Base-by-base conservation (phyloP, 92 coral and sea anemone genomes). In the Ricordea florida region DNA sequence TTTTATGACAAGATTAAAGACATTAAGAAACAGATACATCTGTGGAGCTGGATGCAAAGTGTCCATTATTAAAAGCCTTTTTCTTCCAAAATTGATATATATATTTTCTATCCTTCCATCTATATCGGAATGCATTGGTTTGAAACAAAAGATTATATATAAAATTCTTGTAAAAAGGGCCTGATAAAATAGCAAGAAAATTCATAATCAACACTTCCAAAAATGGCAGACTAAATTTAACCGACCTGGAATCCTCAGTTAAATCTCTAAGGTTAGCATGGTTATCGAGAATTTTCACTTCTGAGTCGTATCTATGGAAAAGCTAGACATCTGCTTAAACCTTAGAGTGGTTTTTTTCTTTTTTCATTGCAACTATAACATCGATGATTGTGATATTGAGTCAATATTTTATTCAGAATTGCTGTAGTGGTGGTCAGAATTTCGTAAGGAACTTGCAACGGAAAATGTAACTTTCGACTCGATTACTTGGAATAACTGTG, bases 1-100 rank as follows among this genome's bases (percentile, higher is more conserved):
- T 16, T 41, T 29, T 72, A 72, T 40, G 79, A 72, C 29, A 57
- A 72, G 41, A 6, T 56, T 23, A 42, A 72, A 27, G 58, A 72
- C 31, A 40, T 72, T 29, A 14, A 32, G 6, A 43, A 20, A 5
- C 28, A 8, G 6, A 40, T 37, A 42, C 49, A 33, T 18, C 5
- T 57, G 24, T 10, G 79, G 57, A 57, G 51, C 40, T 24, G 53
- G 25, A 32, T 53, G 72, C 0, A 65, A 64, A 64, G 32, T 22
- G 10, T 38, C 53, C 26, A 38, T 50, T 22, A 50, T 42, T 42
- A 64, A 41, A 14, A 18, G 10, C 23, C 44, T 65, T 65, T 20
- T 43, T 7, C 72, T 65, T 18, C 56, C 62, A 32, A 69, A 50
- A 69, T 27, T 50, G 40, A 27, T 57, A 31, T 43, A 69, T 24